Evolutionary conservation across 2,888 invertebrate species (phyloP).

Genomic region (Agrilus mali): DNA sequence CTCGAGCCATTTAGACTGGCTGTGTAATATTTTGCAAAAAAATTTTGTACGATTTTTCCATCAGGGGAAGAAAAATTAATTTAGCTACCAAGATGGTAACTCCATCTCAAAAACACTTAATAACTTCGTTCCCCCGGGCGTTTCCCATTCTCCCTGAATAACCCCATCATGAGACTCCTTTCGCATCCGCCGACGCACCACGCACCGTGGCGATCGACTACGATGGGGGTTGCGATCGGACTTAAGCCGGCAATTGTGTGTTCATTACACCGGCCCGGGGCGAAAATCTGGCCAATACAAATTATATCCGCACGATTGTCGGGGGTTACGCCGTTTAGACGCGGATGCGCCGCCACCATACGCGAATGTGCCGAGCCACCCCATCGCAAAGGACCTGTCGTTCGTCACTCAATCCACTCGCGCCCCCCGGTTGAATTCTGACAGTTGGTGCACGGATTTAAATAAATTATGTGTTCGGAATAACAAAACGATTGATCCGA

Average conservation of each 20-base stretch:
- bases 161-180: not conserved
- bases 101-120: too few species aligned
- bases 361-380: constrained; percentile 2
- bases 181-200: constrained; percentile 1
- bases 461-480: constrained; percentile 24
- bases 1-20: too few species aligned
- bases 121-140: too few species aligned
- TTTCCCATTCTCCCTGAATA: too few species aligned
- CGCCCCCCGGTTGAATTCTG: constrained; percentile 19
- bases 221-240: constrained; percentile 33
- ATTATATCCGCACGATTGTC: constrained; percentile 32
- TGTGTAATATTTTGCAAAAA: too few species aligned
- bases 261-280: constrained; percentile 35
- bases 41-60: too few species aligned
- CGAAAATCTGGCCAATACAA: constrained; percentile 39
- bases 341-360: constrained; percentile 3
- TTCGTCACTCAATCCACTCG: constrained; percentile 8
- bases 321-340: constrained; percentile 13
- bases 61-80: too few species aligned
- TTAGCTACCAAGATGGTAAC: too few species aligned
- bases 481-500: not conserved
- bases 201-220: constrained; percentile 12
- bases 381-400: not conserved
- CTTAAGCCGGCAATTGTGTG: constrained; percentile 38
- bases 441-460: constrained; percentile 30